These are phyloP conservation scores for Priocnemis perturbator DNA, from an alignment of 2,888 invertebrate species.

Conservation along the genomic window DNA sequence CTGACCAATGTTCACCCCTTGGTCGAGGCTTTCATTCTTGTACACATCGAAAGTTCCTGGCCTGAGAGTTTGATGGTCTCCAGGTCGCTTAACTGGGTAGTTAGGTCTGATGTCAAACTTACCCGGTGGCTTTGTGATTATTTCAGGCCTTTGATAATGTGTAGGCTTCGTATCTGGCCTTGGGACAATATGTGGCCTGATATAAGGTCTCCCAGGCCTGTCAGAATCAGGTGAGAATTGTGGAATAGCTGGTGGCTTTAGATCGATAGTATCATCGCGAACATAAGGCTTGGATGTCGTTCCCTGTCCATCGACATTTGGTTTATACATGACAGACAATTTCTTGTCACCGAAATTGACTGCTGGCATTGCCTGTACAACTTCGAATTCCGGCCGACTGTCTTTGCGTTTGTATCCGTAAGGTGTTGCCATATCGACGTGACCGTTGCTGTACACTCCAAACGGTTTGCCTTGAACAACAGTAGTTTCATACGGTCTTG, in stretches of 20 bases:
- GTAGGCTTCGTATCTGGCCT: conserved; percentile 48
- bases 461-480: conserved; percentile 57
- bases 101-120: conserved; percentile 34
- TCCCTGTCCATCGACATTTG: conserved; percentile 19
- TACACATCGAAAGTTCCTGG: conserved; percentile 17
- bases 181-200: conserved; percentile 45
- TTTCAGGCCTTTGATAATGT: conserved; percentile 49
- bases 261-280: conserved; percentile 61
- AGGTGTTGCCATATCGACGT: conserved; percentile 35
- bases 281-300: conserved; percentile 28
- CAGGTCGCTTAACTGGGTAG: conserved; percentile 16
- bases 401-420: conserved; percentile 51
- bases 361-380: conserved; percentile 57
- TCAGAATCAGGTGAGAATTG: conserved; percentile 51
- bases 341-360: conserved; percentile 43
- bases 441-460: conserved; percentile 46
- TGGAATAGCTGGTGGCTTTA: conserved; percentile 62
- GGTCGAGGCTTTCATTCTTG: conserved; percentile 27
- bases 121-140: conserved; percentile 42
- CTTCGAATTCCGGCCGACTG: conserved; percentile 50
- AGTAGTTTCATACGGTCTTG: conserved; percentile 53
- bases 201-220: conserved; percentile 61
- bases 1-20: conserved; percentile 26
- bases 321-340: conserved; percentile 32
- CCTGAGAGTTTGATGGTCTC: conserved; percentile 11